Conservation (phyloP, 2,113 vertebrate species). For the Mormoops blainvillei region DNA sequence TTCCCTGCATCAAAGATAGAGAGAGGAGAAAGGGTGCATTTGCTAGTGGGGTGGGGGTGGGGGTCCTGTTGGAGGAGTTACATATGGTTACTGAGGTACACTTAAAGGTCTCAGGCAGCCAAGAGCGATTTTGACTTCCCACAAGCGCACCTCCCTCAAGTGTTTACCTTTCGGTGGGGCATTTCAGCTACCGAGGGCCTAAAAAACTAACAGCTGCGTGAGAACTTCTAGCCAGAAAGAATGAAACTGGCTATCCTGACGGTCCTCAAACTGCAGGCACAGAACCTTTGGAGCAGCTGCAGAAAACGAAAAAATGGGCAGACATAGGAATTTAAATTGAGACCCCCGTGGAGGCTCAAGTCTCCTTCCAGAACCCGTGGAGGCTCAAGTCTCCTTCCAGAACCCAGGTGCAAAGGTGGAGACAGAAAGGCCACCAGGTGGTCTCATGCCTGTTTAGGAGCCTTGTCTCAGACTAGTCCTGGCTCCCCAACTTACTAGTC, state of each 20-base stretch:
- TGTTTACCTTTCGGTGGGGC: neutral
- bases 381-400: neutral
- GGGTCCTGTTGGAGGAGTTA: neutral
- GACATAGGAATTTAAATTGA: neutral
- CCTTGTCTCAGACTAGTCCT: neutral
- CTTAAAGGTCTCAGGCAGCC: neutral
- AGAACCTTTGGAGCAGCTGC: neutral
- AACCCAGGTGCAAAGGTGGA: neutral
- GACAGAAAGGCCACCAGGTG: neutral
- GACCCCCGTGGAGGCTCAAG: neutral
- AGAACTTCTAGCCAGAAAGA: neutral
- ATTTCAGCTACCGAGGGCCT: neutral
- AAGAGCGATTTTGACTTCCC: neutral
- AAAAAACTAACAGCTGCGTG: neutral
- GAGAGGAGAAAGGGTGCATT: neutral
- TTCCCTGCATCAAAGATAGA: neutral
- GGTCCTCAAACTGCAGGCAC: neutral
- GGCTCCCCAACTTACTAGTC: neutral
- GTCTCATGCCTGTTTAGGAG: neutral
- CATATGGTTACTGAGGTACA: neutral
- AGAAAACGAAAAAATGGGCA: too few relatives aligned
- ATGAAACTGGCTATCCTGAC: neutral
- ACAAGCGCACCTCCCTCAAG: neutral
- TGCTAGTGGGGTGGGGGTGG: neutral
- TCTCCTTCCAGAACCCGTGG: neutral